Conservation (phyloP, 2,113 vertebrate species). For the Enhydra lutris region DNA sequence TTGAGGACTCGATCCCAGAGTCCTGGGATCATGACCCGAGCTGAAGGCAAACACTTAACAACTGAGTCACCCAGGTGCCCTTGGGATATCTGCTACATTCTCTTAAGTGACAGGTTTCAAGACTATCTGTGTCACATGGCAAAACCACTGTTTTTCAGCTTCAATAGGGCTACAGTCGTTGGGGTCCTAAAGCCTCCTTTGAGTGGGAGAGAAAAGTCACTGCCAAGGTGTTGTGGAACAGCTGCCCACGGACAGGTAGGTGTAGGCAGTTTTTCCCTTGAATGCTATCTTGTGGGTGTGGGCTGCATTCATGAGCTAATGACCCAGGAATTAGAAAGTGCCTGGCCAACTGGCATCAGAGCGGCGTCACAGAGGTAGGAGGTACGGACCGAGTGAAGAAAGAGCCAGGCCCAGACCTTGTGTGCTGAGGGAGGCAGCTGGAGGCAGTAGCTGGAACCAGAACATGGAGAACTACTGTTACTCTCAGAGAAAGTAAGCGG, state of each 20-base stretch:
- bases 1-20: too few relatives aligned
- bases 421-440: background rate
- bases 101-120: background rate
- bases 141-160: background rate
- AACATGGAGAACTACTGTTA: too few relatives aligned
- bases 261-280: background rate
- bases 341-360: background rate
- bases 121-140: background rate
- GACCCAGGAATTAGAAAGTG: background rate
- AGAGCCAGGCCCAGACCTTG: background rate
- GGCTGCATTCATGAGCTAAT: background rate
- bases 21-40: background rate
- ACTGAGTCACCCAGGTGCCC: background rate
- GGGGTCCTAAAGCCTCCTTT: background rate
- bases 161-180: background rate
- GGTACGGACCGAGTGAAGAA: background rate
- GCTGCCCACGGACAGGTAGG: background rate
- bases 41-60: background rate
- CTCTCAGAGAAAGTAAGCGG: background rate
- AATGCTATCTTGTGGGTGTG: background rate
- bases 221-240: background rate
- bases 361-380: background rate
- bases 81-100: background rate
- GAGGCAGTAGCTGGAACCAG: background rate
- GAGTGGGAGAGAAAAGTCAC: background rate